phyloP scores from a whole-genome alignment of 2,797 vertebrate genomes.

The Cryptoprocta ferox region DNA sequence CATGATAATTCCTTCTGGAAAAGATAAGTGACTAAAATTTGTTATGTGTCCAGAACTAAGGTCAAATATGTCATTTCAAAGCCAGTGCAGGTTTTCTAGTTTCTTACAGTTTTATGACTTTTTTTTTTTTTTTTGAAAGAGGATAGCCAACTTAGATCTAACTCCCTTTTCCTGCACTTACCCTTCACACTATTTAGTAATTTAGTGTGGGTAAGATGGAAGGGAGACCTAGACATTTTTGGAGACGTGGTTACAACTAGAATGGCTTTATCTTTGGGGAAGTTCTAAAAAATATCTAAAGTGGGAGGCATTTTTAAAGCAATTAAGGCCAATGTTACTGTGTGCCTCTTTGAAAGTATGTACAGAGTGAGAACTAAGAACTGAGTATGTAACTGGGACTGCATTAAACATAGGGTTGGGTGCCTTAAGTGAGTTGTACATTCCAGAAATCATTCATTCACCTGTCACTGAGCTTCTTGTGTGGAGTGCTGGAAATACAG shows the following conservation, averaged over 20 bases:
- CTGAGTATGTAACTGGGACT: background rate
- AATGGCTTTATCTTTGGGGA: background rate
- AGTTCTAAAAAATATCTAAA: background rate
- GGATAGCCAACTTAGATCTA: background rate
- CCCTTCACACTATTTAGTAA: background rate
- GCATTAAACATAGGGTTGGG: background rate
- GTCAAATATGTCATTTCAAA: constrained; percentile 51
- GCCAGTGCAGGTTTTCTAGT: background rate
- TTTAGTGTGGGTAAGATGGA: background rate
- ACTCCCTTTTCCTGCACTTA: background rate
- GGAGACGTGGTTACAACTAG: background rate
- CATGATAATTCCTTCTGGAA: constrained; percentile 27
- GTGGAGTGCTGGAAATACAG: background rate
- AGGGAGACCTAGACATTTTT: background rate
- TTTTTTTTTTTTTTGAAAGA: background rate
- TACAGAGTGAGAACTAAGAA: background rate
- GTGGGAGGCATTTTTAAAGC: background rate
- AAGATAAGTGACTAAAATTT: constrained; percentile 41
- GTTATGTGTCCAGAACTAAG: constrained; percentile 22
- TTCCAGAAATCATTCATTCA: background rate
- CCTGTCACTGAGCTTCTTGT: background rate
- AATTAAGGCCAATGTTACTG: background rate
- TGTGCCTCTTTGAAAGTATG: background rate
- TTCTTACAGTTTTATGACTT: background rate
- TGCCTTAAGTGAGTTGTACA: background rate